Evolutionary conservation across 2,113 vertebrate genomes (phyloP).

Genomic region (Carassius gibelio): DNA sequence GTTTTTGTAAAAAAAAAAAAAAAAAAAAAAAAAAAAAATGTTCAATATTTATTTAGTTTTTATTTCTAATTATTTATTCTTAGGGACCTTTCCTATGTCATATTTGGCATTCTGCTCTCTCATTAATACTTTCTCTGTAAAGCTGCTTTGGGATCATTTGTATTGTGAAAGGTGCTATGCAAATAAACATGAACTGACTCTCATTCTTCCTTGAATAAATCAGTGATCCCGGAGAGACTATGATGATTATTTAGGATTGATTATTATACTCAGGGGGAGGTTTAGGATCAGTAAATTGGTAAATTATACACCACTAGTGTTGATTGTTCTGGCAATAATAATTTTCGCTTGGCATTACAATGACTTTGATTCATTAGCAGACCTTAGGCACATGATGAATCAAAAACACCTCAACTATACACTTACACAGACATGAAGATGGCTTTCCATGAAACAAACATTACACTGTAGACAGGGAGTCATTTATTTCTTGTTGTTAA

Average conservation of each 20-base stretch:
- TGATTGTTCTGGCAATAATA: conserved; percentile 4
- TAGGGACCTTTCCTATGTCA: not conserved
- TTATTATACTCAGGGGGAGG: not conserved
- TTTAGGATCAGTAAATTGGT: not conserved
- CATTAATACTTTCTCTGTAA: not conserved
- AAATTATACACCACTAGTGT: conserved; percentile 19
- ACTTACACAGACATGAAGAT: not conserved
- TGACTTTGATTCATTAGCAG: not conserved
- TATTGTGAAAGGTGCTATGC: not conserved
- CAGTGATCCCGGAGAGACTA: not conserved
- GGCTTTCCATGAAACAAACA: not conserved
- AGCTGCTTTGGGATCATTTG: not conserved
- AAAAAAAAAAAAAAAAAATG: no score
- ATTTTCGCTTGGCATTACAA: not conserved
- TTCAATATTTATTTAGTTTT: no score
- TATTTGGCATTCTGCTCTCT: not conserved
- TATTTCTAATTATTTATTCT: not conserved
- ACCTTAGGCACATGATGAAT: not conserved
- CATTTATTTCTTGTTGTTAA: not conserved
- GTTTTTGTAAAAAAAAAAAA: not conserved
- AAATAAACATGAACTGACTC: not conserved
- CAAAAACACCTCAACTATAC: not conserved
- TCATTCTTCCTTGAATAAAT: not conserved
- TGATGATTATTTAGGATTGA: conserved; percentile 3
- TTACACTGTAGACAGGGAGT: not conserved